These are phyloP conservation scores for Lepidurus couesii DNA, from an alignment of 1,140 invertebrate genomes.

Conservation along the genomic window DNA sequence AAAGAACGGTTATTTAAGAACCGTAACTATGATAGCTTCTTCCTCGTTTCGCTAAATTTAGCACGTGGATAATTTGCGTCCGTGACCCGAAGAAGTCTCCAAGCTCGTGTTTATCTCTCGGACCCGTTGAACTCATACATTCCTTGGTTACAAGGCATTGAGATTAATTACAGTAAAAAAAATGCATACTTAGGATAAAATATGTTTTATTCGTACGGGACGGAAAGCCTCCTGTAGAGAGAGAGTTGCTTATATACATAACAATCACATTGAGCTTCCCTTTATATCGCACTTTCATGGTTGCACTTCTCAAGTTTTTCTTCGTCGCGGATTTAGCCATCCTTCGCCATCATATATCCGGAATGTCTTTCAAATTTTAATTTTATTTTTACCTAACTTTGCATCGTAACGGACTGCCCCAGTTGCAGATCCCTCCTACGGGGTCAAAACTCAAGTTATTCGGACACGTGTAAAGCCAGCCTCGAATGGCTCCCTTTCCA, in stretches of 20 bases:
- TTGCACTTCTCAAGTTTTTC: background rate
- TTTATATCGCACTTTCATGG: background rate
- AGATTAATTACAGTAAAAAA: too few relatives aligned
- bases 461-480: constrained; percentile 82
- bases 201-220: background rate
- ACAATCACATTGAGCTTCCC: background rate
- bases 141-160: too few relatives aligned
- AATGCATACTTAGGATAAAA: background rate
- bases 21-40: too few relatives aligned
- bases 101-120: too few relatives aligned
- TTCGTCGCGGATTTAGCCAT: background rate
- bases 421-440: constrained; percentile 81
- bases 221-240: background rate
- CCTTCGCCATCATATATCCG: background rate
- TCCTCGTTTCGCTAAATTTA: too few relatives aligned
- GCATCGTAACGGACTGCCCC: constrained; percentile 45
- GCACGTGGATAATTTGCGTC: too few relatives aligned
- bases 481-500: constrained; percentile 60
- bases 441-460: constrained; percentile 76
- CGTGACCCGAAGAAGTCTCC: too few relatives aligned
- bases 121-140: too few relatives aligned
- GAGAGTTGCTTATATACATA: background rate
- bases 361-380: background rate
- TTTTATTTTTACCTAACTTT: background rate
- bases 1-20: too few relatives aligned